Evolutionary conservation across 2,797 vertebrate species (phyloP).

Genomic region (Tenualosa ilisha): DNA sequence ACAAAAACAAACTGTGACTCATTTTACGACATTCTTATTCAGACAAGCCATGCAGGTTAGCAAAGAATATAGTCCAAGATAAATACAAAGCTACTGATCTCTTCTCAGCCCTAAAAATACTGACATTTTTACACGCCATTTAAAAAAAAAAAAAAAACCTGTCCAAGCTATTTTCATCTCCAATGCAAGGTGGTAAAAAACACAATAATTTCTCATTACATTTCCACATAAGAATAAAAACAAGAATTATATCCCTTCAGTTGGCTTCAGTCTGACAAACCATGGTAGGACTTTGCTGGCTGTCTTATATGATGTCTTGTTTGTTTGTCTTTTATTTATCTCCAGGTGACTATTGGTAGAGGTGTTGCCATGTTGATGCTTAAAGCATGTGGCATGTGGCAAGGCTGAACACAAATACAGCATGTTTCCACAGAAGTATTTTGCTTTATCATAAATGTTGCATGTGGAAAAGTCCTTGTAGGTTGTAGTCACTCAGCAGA

Average conservation of each 20-base stretch:
- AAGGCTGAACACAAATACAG: not conserved
- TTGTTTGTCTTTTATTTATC: conserved; percentile 1
- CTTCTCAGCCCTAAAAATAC: not conserved
- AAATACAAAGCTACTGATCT: not conserved
- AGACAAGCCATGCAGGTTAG: not conserved
- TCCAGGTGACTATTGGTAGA: conserved; percentile 12
- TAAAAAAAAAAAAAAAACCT: not conserved
- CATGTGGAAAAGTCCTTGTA: conserved; percentile 15
- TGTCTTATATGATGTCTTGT: conserved; percentile 31
- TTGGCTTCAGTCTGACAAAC: conserved; percentile 45
- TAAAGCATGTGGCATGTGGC: conserved; percentile 10
- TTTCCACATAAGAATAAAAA: not conserved
- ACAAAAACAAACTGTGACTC: not conserved
- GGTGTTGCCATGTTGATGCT: conserved; percentile 31
- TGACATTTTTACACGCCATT: not conserved
- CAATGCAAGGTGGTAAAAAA: not conserved
- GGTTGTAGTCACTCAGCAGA: conserved; percentile 25
- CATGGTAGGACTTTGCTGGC: conserved; percentile 31
- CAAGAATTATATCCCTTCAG: not conserved
- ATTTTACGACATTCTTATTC: not conserved
- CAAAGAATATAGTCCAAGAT: not conserved
- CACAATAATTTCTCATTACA: not conserved
- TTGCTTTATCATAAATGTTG: conserved; percentile 46
- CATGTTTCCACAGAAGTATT: conserved; percentile 19
- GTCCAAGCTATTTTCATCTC: not conserved